phyloP scores from a whole-genome alignment of 2,113 vertebrate species.

The Astatotilapia flaviijosephi region DNA sequence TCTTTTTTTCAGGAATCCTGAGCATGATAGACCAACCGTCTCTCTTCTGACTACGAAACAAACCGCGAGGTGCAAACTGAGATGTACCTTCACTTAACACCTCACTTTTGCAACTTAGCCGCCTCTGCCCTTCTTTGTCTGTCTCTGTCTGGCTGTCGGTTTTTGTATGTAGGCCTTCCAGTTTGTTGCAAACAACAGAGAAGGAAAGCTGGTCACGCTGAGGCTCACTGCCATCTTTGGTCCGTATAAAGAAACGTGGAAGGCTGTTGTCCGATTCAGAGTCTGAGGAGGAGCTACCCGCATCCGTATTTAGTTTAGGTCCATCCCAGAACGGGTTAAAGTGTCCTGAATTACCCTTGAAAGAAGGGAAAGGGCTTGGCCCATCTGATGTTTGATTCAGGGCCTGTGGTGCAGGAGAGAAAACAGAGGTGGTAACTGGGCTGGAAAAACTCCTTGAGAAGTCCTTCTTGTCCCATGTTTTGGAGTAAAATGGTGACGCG shows the following conservation, averaged over 20 bases:
- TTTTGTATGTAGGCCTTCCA: constrained; percentile 76
- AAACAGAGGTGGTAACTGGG: constrained; percentile 20
- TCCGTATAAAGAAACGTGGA: constrained; percentile 76
- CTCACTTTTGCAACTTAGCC: constrained; percentile 24
- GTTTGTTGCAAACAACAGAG: constrained; percentile 84
- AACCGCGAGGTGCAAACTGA: constrained; percentile 69
- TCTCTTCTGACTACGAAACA: constrained; percentile 79
- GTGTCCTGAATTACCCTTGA: constrained; percentile 77
- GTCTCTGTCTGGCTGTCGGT: constrained; percentile 27
- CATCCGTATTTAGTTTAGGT: constrained; percentile 44
- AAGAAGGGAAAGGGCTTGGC: constrained; percentile 64
- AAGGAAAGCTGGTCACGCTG: constrained; percentile 84
- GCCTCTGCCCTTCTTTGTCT: constrained; percentile 11
- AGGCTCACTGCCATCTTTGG: constrained; percentile 71
- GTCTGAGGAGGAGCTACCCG: constrained; percentile 63
- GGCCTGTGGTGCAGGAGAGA: constrained; percentile 45
- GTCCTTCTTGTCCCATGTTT: constrained; percentile 67
- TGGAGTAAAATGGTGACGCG: constrained; percentile 65
- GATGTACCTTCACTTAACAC: constrained; percentile 23
- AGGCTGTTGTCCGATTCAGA: constrained; percentile 58
- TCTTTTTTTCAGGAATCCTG: constrained; percentile 97
- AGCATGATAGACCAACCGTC: constrained; percentile 93
- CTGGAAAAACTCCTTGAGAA: constrained; percentile 67
- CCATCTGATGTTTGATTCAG: constrained; percentile 35
- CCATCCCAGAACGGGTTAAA: constrained; percentile 88